Evolutionary conservation across 2,797 vertebrate species (phyloP).

Genomic region (Thripadectes ignobilis): DNA sequence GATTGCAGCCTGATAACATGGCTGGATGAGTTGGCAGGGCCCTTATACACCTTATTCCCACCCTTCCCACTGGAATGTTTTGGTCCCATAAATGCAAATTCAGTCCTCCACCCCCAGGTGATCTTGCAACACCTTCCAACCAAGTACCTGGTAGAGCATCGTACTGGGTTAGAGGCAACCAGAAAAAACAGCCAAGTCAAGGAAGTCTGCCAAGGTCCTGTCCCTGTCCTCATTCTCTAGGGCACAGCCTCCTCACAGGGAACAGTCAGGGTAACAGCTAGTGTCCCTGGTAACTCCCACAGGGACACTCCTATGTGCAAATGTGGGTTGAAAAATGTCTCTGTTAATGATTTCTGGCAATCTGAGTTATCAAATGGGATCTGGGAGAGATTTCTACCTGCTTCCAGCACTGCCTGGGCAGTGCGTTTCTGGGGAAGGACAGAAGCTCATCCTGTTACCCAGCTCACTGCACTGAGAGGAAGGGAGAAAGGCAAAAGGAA

Average conservation of each 20-base stretch:
- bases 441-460: neutral
- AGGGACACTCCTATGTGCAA: rapidly evolving
- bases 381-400: neutral
- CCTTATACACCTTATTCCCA: neutral
- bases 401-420: neutral
- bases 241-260: neutral
- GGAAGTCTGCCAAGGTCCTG: neutral
- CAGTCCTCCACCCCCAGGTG: neutral
- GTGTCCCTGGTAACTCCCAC: neutral
- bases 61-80: neutral
- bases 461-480: neutral
- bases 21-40: neutral
- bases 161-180: neutral
- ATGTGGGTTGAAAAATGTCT: neutral
- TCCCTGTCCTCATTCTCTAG: neutral
- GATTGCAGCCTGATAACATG: rapidly evolving
- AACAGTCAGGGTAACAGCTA: neutral
- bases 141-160: neutral
- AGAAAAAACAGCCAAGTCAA: neutral
- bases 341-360: neutral
- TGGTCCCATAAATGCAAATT: neutral
- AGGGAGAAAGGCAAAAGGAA: neutral
- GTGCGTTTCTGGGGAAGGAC: neutral
- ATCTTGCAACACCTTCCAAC: neutral
- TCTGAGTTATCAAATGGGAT: neutral